Conservation (phyloP, 2,113 vertebrate genomes). For the Drymodes brunneopygia region DNA sequence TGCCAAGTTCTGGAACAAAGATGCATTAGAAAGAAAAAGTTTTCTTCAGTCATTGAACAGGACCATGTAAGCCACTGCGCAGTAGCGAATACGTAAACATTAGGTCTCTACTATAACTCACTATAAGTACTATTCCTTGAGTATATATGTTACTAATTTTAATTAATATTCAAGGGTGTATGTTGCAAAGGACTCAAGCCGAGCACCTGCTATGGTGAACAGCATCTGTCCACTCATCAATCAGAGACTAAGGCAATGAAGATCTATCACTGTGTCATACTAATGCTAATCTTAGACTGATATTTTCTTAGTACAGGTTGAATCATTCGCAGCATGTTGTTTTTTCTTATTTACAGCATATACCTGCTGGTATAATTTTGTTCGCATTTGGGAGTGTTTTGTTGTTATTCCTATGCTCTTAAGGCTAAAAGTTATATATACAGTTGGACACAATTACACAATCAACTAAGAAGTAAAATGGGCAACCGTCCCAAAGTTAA, state of each 20-base stretch:
- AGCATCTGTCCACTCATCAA: not conserved
- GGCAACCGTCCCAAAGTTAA: not conserved
- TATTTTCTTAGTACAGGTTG: not conserved
- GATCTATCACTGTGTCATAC: not conserved
- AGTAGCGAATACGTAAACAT: not conserved
- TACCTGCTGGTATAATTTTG: not conserved
- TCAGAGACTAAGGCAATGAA: not conserved
- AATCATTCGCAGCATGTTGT: not conserved
- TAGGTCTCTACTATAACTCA: not conserved
- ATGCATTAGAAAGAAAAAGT: not conserved
- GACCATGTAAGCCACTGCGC: not conserved
- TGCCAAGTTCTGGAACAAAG: not conserved
- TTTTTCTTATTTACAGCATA: not conserved
- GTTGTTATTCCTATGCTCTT: not conserved
- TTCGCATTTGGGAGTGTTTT: not conserved
- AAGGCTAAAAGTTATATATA: not conserved
- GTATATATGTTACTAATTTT: not conserved
- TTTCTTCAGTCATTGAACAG: not conserved
- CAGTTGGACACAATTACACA: not conserved
- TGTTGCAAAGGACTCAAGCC: not conserved
- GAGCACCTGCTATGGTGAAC: not conserved
- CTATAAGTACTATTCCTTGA: not conserved
- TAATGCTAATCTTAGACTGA: not conserved
- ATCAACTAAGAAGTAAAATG: not conserved
- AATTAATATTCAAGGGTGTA: not conserved